Evolutionary conservation across 2,113 vertebrate species (phyloP).

Genomic region (Python bivittatus): DNA sequence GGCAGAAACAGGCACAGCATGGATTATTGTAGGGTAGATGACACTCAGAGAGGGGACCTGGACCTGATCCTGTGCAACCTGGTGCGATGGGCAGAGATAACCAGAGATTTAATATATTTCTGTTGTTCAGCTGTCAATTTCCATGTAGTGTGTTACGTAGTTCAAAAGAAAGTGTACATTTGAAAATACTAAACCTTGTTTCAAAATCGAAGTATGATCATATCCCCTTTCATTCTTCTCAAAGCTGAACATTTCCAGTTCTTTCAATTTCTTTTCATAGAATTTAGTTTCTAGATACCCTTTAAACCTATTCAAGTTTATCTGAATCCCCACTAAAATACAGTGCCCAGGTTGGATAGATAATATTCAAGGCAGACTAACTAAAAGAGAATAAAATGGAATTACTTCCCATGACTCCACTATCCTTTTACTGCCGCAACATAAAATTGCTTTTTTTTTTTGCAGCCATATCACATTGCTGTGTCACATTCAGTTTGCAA

Average conservation of each 20-base stretch:
- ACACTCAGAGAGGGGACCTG: too few species aligned
- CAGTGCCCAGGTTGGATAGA: neutral
- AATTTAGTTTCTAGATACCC: neutral
- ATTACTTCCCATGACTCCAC: neutral
- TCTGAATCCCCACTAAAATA: neutral
- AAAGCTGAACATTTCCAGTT: neutral
- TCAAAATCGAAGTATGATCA: too few species aligned
- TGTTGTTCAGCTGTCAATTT: too few species aligned
- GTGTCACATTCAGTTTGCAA: neutral
- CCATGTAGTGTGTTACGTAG: too few species aligned
- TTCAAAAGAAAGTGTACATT: too few species aligned
- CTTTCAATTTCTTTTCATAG: neutral
- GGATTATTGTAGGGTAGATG: too few species aligned
- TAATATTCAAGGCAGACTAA: neutral
- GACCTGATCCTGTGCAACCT: too few species aligned
- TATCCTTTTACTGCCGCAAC: neutral
- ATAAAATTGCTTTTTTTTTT: neutral
- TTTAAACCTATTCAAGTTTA: neutral
- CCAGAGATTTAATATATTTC: too few species aligned
- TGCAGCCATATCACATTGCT: neutral
- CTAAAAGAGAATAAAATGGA: neutral
- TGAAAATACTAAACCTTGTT: too few species aligned
- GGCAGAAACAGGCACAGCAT: too few species aligned
- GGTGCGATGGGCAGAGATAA: too few species aligned
- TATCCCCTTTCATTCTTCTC: neutral